Evolutionary conservation across 2,888 invertebrate species (phyloP), one percentile per base, ranked within the genome.

Genomic region (Arge pagana): DNA sequence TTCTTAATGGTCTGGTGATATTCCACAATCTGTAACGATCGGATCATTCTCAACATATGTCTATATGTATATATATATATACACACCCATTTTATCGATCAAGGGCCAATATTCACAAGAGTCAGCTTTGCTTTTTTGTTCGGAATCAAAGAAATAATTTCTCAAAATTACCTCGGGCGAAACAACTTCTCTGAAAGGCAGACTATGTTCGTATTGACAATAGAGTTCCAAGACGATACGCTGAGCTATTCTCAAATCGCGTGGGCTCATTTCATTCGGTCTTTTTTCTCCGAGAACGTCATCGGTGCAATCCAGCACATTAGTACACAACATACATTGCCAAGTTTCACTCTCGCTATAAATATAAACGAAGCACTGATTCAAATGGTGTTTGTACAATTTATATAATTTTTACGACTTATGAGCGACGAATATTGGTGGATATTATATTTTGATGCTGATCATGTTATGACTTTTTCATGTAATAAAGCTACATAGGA

Each of bases 291-390:
- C 70, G 66, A 78, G 63, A 45, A 77, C 68, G 58, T 78, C 80
- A 31, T 81, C 79, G 4, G 82, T 77, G 61, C 83, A 79, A 67
- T 88, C 87, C 53, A 87, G 83, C 68, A 92, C 87, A 79, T 91
- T 89, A 62, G 88, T 88, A 80, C 96, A 95, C 65, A 95, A 80
- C 71, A 93, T 83, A 78, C 95, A 95, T 74, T 92, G 92, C 94
- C 95, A 96, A 48, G 90, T 89, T 77, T 93, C 94, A 64, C 85
- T 87, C 78, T 90, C 93, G 64, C 88, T 88, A 77, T 48, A 56
- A 63, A 56, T 48, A 35, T 51, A 30, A 52, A 53, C 11, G 37
- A 26, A 49, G 37, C 43, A 18, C 71, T 69, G 59, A 63, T 28
- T 35, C 48, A 15, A n/a, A 40, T 55, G 76, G 74, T n/a, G n/a